Base-by-base conservation (phyloP, 53 echinoderm and acorn worm species). In the Actinopyga echinites region DNA sequence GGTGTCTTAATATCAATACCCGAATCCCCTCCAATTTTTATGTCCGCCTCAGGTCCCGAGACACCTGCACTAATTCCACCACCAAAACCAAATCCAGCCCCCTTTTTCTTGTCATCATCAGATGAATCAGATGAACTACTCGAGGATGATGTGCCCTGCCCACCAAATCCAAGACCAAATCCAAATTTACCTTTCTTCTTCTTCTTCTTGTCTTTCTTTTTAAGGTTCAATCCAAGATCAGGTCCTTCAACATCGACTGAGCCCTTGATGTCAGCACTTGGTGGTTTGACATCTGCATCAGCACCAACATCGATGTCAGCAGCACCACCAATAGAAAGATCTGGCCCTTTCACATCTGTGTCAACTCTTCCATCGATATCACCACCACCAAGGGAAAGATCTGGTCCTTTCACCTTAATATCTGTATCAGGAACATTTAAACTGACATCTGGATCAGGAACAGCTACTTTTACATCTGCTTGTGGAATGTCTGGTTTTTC, bases 131-230 rank as follows among this genome's bases (percentile, higher is more conserved):
- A 80, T 37, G 81, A 80, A 31, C 63, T 62, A 24, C 81, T 80
- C 2, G 62, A 62, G 32, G 81, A 69, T 20, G 34, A 61, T 25
- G 58, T 43, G 11, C 42, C 81, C 35, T 80, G 4, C 22, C 81
- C 81, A 58, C 81, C 81, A 11, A 52, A n/a, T 2, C 69, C 77
- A 77, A 77, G 30, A 19, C 86, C 79, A 25, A 81, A 81, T 38
- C 69, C 84, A 56, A 71, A 84, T 66, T 86, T 86, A 42, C 79
- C 86, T 80, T 80, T 80, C 55, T 79, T 79, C 42, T 79, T 79
- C 29, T 75, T 78, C 67, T 65, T 64, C 54, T 84, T 73, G 21
- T 79, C 58, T 80, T 80, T 80, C 60, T 62, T 62, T 36, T 80
- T 62, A 13, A 56, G 23, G 21, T 65, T 56, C 15, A 84, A 40